Percentiles rank a stretch among this genome's conserved stretches.
phyloP scores from a whole-genome alignment of 2,113 vertebrate genomes.

The Myodes glareolus region DNA sequence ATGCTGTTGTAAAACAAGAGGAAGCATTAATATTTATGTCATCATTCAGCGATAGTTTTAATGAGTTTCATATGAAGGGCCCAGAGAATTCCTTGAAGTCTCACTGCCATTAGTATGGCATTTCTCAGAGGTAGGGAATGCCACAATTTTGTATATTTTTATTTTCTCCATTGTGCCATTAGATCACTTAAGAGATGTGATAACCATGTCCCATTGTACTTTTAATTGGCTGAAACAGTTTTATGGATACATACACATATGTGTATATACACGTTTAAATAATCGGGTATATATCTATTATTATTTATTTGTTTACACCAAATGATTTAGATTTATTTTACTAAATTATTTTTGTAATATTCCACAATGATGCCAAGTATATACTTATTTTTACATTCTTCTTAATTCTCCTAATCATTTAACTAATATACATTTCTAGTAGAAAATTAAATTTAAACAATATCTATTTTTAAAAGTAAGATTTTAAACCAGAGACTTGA shows the following conservation, averaged over 20 bases:
- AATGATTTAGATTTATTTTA: neutral
- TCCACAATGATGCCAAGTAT: neutral
- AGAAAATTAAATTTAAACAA: neutral
- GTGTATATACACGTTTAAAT: neutral
- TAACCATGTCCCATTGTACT: neutral
- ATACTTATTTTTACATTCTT: neutral
- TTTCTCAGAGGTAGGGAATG: neutral
- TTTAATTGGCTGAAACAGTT: neutral
- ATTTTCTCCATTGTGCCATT: neutral
- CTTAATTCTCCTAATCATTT: neutral
- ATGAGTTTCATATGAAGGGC: neutral
- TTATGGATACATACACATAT: neutral
- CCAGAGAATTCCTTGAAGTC: neutral
- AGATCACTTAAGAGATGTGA: neutral
- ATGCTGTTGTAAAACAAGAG: neutral
- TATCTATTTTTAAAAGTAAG: neutral
- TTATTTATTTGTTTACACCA: neutral
- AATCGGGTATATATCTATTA: neutral
- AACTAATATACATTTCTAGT: neutral
- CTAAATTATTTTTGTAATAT: neutral
- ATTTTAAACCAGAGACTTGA: neutral
- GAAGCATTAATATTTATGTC: neutral
- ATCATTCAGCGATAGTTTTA: neutral
- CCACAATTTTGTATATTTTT: neutral
- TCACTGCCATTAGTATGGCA: accelerated